Evolutionary conservation across 2,113 vertebrate species (phyloP).

Genomic region (Siniperca chuatsi): DNA sequence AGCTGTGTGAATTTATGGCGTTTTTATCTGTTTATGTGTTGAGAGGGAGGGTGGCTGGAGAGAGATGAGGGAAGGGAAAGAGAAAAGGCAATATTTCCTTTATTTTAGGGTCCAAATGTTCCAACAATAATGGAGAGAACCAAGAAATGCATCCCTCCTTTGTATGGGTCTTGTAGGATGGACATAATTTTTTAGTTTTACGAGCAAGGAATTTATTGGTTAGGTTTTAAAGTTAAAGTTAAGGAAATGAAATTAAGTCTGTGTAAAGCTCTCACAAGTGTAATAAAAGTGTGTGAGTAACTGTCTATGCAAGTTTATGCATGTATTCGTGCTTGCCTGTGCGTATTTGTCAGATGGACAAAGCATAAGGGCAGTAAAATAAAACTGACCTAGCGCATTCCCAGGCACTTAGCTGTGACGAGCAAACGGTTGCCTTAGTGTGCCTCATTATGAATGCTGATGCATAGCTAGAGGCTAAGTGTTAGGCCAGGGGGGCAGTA

Average conservation of each 20-base stretch:
- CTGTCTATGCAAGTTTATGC: background rate
- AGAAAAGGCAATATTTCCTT: slow-evolving; percentile 9
- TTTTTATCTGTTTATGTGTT: slow-evolving; percentile 6
- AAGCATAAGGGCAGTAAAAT: slow-evolving; percentile 53
- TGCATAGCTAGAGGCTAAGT: slow-evolving; percentile 30
- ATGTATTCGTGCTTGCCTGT: background rate
- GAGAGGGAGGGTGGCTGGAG: background rate
- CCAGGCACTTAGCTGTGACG: slow-evolving; percentile 16
- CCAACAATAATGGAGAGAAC: background rate
- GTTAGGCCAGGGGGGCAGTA: slow-evolving; percentile 29
- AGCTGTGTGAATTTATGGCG: background rate
- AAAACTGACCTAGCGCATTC: slow-evolving; percentile 24
- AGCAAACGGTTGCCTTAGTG: slow-evolving; percentile 15
- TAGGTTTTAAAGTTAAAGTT: slow-evolving; percentile 37
- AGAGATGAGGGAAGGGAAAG: background rate
- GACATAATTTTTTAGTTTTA: slow-evolving; percentile 5
- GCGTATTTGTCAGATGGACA: slow-evolving; percentile 37
- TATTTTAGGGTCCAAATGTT: slow-evolving; percentile 37
- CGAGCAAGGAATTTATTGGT: background rate
- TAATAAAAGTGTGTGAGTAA: slow-evolving; percentile 6
- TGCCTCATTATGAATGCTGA: slow-evolving; percentile 47
- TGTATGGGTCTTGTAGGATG: background rate
- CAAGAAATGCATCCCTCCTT: too few relatives aligned
- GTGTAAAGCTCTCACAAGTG: slow-evolving; percentile 4
- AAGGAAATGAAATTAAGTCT: slow-evolving; percentile 17